Evolutionary conservation across 2,888 invertebrate genomes (phyloP).

Genomic region (Spatulosminthurus flaviceps): DNA sequence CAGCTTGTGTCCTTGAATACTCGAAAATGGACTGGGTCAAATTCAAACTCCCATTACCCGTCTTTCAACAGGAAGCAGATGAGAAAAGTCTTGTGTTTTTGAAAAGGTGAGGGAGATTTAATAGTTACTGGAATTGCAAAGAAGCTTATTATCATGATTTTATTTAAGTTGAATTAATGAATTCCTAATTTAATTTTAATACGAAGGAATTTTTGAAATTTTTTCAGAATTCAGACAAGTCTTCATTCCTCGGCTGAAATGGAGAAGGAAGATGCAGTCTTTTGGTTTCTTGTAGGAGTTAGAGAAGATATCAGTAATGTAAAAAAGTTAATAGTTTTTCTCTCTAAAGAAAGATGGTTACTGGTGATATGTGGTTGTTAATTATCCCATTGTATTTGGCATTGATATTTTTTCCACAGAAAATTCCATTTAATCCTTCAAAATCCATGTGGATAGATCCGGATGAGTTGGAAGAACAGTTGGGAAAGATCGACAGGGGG

Average conservation of each 20-base stretch:
- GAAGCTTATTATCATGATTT: too few relatives aligned
- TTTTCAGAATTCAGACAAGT: slow-evolving; percentile 19
- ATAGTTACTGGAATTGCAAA: too few relatives aligned
- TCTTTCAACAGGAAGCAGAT: slow-evolving; percentile 34
- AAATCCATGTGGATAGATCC: slow-evolving; percentile 37
- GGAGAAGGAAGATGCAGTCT: slow-evolving; percentile 37
- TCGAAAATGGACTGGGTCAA: slow-evolving; percentile 41
- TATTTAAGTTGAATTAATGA: too few relatives aligned
- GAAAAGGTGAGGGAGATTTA: slow-evolving; percentile 28
- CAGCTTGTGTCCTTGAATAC: too few relatives aligned
- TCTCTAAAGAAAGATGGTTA: too few relatives aligned
- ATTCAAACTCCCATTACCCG: slow-evolving; percentile 34
- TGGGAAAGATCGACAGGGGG: slow-evolving; percentile 16
- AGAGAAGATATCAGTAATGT: slow-evolving; percentile 34
- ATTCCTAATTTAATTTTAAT: slow-evolving; percentile 2
- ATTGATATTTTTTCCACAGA: too few relatives aligned
- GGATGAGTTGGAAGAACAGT: not conserved
- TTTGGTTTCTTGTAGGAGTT: slow-evolving; percentile 41
- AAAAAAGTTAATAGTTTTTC: too few relatives aligned
- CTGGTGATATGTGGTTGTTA: too few relatives aligned
- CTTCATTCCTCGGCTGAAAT: slow-evolving; percentile 1
- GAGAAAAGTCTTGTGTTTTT: slow-evolving; percentile 34
- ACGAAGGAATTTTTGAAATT: not conserved
- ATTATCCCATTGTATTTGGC: too few relatives aligned
- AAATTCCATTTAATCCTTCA: slow-evolving; percentile 39